These are phyloP conservation scores for Drosophila obscura DNA, from an alignment of 1,140 invertebrate species.

Conservation along the genomic window DNA sequence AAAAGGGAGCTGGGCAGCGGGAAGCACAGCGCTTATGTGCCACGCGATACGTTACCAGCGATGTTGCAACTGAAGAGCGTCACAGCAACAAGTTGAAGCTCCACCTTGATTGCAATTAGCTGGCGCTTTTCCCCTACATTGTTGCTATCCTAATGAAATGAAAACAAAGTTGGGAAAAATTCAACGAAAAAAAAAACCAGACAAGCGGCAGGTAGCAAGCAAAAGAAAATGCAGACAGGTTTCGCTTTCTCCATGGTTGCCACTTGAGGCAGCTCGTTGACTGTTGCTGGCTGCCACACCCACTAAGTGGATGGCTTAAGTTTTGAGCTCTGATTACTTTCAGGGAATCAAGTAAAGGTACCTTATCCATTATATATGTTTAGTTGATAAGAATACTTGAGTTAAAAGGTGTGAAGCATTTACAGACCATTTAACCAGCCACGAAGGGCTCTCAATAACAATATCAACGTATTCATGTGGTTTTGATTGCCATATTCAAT, in stretches of 20 bases:
- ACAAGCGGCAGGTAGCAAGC: too few species aligned
- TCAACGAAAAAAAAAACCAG: slow-evolving; percentile 17
- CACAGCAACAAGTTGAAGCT: slow-evolving; percentile 70
- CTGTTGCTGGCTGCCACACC: not conserved
- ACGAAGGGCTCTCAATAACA: slow-evolving; percentile 10
- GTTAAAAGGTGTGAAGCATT: not conserved
- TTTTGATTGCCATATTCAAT: slow-evolving; percentile 59
- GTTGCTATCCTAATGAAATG: slow-evolving; percentile 71
- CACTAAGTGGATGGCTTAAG: not conserved
- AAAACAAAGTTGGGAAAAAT: slow-evolving; percentile 62
- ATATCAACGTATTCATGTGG: slow-evolving; percentile 27
- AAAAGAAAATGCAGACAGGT: slow-evolving; percentile 20
- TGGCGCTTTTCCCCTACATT: slow-evolving; percentile 60
- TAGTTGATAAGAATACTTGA: slow-evolving; percentile 4
- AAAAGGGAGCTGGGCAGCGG: not conserved
- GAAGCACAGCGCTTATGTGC: slow-evolving; percentile 5
- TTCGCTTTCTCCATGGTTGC: slow-evolving; percentile 18
- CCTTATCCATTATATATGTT: too few species aligned
- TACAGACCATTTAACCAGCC: slow-evolving; percentile 16
- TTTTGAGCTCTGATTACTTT: not conserved
- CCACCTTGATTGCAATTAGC: slow-evolving; percentile 77
- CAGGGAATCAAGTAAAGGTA: not conserved
- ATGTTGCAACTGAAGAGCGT: slow-evolving; percentile 15
- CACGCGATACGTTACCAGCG: slow-evolving; percentile 4
- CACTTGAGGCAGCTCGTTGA: slow-evolving; percentile 25